These are phyloP conservation scores for Cryptomyrus ogoouensis DNA, from an alignment of 2,113 vertebrate species.

Conservation along the genomic window DNA sequence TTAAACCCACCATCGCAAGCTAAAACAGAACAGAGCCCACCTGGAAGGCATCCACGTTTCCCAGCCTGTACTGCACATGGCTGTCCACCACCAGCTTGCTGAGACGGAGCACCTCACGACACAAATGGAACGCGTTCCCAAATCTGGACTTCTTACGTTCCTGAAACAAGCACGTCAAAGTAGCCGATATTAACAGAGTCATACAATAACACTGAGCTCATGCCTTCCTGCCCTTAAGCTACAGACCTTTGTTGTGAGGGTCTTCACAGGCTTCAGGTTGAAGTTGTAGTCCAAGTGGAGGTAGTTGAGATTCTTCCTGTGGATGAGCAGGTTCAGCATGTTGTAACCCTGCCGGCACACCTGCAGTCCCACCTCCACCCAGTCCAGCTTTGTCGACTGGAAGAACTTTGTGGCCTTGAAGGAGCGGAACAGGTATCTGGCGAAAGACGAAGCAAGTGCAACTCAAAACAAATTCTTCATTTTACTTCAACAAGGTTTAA, in stretches of 20 bases:
- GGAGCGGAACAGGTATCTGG: slow-evolving; percentile 94
- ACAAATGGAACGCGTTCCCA: slow-evolving; percentile 95
- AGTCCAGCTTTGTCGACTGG: slow-evolving; percentile 96
- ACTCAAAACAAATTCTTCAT: not conserved
- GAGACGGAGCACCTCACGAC: slow-evolving; percentile 87
- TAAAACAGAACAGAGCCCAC: slow-evolving; percentile 43
- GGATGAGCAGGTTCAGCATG: slow-evolving; percentile 97
- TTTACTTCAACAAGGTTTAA: not conserved
- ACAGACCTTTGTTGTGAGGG: slow-evolving; percentile 91
- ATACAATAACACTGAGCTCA: no score
- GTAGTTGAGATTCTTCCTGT: slow-evolving; percentile 98
- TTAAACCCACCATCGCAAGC: not conserved
- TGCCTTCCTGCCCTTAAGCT: no score
- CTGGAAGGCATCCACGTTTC: slow-evolving; percentile 97
- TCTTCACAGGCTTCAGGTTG: slow-evolving; percentile 96
- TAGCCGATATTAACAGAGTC: not conserved
- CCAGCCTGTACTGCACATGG: slow-evolving; percentile 93
- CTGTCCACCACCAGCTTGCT: slow-evolving; percentile 98
- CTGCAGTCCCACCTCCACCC: slow-evolving; percentile 96
- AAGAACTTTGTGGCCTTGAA: slow-evolving; percentile 99
- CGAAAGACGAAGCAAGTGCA: not conserved
- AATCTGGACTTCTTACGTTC: slow-evolving; percentile 97
- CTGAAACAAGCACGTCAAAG: slow-evolving; percentile 46
- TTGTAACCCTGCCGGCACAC: slow-evolving; percentile 98
- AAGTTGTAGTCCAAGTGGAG: slow-evolving; percentile 98